A percentile compares a stretch with the other conserved stretches of the same genome.
These are phyloP conservation scores for Hartigia nigra DNA, from an alignment of 2,888 invertebrate species.

Conservation along the genomic window DNA sequence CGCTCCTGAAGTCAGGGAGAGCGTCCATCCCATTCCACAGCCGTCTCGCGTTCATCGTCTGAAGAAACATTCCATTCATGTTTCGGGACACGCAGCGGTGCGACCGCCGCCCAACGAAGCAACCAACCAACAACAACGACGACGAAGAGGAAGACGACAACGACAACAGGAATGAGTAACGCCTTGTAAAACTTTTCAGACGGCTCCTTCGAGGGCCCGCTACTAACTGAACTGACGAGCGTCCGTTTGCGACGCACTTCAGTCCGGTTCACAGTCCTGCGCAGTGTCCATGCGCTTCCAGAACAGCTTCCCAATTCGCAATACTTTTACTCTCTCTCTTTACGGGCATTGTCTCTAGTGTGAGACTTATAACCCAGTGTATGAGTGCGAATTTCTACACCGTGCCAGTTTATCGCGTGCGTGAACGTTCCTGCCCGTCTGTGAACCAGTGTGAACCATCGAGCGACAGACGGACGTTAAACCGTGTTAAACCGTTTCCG, in stretches of 20 bases:
- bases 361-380: not conserved
- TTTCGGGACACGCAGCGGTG: conserved; percentile 48
- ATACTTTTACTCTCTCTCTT: conserved; percentile 1
- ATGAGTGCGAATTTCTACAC: not conserved
- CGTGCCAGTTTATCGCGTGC: not conserved
- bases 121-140: conserved; percentile 33
- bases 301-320: conserved; percentile 1
- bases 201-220: conserved; percentile 9
- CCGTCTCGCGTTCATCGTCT: conserved; percentile 41
- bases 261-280: conserved; percentile 2
- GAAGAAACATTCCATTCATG: conserved; percentile 60
- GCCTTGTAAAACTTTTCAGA: not conserved
- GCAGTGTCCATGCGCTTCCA: conserved; percentile 1
- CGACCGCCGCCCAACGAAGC: conserved; percentile 38
- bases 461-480: conserved; percentile 4
- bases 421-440: not conserved
- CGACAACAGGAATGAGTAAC: not conserved
- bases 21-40: conserved; percentile 29
- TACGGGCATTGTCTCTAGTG: not conserved
- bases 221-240: not conserved
- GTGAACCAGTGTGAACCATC: not conserved
- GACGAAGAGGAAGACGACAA: conserved; percentile 15
- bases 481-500: conserved; percentile 8
- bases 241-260: conserved; percentile 1
- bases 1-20: conserved; percentile 28